Evolutionary conservation across 2,888 invertebrate species (phyloP).

Genomic region (Palloptera scutellata): DNA sequence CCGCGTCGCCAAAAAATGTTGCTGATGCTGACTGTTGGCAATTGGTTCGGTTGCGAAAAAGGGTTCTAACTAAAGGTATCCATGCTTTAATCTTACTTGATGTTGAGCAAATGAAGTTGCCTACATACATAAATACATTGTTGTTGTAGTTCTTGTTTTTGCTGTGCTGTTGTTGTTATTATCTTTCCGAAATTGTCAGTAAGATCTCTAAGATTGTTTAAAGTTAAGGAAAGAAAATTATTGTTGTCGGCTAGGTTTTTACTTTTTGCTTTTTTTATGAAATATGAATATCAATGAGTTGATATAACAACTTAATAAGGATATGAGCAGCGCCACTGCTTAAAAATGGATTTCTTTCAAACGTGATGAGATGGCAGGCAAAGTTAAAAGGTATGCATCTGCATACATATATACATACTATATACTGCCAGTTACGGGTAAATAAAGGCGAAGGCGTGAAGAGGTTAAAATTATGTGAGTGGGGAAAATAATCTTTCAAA

Average conservation of each 20-base stretch:
- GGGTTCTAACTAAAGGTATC: too few relatives aligned
- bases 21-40: too few relatives aligned
- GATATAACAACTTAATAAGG: conserved; percentile 37
- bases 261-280: conserved; percentile 9
- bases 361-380: too few relatives aligned
- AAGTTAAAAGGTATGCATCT: too few relatives aligned
- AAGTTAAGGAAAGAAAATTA: not conserved
- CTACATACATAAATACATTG: conserved; percentile 5
- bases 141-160: not conserved
- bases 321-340: conserved; percentile 1
- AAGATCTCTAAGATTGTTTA: not conserved
- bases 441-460: too few relatives aligned
- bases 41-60: too few relatives aligned
- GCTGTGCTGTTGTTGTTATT: conserved; percentile 23
- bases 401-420: too few relatives aligned
- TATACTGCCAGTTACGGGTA: too few relatives aligned
- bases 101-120: conserved; percentile 7
- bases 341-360: conserved; percentile 11
- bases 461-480: too few relatives aligned
- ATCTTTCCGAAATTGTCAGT: conserved; percentile 7
- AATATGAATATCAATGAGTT: conserved; percentile 44
- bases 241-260: not conserved
- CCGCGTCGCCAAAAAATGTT: too few relatives aligned
- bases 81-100: too few relatives aligned
- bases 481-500: too few relatives aligned